Base-by-base conservation (phyloP, 2,888 invertebrate genomes). In the Notocelia uddmanniana region DNA sequence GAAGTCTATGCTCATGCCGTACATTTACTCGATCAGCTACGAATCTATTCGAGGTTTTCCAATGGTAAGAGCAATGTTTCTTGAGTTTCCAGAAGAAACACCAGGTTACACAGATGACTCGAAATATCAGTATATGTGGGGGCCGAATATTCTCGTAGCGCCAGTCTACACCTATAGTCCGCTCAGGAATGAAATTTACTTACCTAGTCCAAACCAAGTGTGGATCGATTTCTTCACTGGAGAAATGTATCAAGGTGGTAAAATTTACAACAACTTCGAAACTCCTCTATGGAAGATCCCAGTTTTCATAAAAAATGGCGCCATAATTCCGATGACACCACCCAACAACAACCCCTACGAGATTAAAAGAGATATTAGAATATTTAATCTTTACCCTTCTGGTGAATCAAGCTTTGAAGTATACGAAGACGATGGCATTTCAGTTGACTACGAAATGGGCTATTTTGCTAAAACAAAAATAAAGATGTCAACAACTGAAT, bases 41-140 rank as follows among this genome's bases (percentile, higher is more conserved):
- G 86, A 91, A 77, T 86, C 90, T 0, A 85, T 82, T 55, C 76
- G 83, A 52, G 90, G 89, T 1, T 75, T 91, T 26, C 93, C 93
- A 11, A 91, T 92, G 92, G 74, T 93, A 2, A 85, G 93, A 76
- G 93, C 90, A 2, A 92, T 93, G 90, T 91, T 92, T 66, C 78
- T 93, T 23, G 92, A 92, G 79, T 93, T 88, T 71, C 89, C 91
- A 1, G 74, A 85, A 26, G 89, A 89, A 76, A 76, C 41, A 8
- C 69, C 81, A 34, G 88, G 86, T 3, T 86, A 86, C 69, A 91
- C 91, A 2, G 86, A 81, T 48, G 88, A 89, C 77, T 89, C 89
- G n/a, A 89, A 91, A 74, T 93, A 93, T 73, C 93, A 93, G 74
- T 93, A 79, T 74, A 92, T 93, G 92, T 93, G 93, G 93, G 93